Percentiles rank a stretch among this genome's conserved stretches.
These are phyloP conservation scores for Anorthoa munda DNA, from an alignment of 2,888 invertebrate genomes.

Conservation along the genomic window DNA sequence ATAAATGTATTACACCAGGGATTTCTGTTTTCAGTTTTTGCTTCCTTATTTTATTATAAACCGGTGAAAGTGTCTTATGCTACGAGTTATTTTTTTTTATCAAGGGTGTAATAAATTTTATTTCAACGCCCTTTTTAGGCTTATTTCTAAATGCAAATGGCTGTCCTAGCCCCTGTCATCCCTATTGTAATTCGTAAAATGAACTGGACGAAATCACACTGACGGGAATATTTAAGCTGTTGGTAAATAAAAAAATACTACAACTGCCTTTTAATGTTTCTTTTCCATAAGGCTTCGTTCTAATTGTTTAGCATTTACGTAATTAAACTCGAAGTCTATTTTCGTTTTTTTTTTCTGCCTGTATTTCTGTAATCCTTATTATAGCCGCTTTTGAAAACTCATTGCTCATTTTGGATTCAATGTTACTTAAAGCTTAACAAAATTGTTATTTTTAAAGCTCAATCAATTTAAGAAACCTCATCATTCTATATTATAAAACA, in stretches of 20 bases:
- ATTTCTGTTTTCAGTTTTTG: slow-evolving; percentile 80
- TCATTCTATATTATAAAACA: no score
- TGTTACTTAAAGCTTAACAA: no score
- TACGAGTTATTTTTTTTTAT: slow-evolving; percentile 79
- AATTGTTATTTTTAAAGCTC: no score
- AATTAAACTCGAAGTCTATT: neutral
- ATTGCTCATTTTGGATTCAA: neutral
- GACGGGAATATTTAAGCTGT: slow-evolving; percentile 61
- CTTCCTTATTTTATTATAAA: slow-evolving; percentile 82
- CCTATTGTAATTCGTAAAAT: slow-evolving; percentile 75
- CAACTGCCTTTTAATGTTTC: slow-evolving; percentile 28
- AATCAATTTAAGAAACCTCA: no score
- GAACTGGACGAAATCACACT: slow-evolving; percentile 73
- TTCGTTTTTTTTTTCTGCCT: neutral
- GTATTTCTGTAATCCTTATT: neutral
- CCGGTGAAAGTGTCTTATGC: slow-evolving; percentile 81
- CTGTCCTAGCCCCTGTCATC: slow-evolving; percentile 74
- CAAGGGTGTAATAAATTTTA: slow-evolving; percentile 83
- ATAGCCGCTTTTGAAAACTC: neutral
- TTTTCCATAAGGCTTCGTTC: neutral
- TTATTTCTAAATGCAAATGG: slow-evolving; percentile 84
- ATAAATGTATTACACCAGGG: slow-evolving; percentile 87
- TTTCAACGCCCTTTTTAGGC: slow-evolving; percentile 79
- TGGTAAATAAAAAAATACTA: slow-evolving; percentile 36
- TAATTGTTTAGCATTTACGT: neutral